These are phyloP conservation scores for Pipra filicauda DNA, from an alignment of 2,113 vertebrate genomes.

Conservation along the genomic window DNA sequence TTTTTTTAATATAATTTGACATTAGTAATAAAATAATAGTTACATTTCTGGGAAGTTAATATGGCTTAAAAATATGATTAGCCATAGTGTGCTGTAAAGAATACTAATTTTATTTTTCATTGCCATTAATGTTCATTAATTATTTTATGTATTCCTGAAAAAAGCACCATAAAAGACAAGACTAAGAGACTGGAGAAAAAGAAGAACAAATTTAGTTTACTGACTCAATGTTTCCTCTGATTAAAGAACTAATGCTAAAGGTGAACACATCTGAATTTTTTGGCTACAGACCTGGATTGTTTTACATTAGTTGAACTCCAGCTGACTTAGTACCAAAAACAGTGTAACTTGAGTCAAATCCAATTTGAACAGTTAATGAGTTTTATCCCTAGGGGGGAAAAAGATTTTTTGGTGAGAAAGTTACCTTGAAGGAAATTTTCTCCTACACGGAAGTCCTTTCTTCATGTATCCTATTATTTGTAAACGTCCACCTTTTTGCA, in stretches of 20 bases:
- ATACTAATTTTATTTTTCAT: background rate
- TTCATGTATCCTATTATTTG: background rate
- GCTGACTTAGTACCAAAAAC: background rate
- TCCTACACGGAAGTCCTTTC: background rate
- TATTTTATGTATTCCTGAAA: background rate
- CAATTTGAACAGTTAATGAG: background rate
- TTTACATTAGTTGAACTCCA: background rate
- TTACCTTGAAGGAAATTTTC: background rate
- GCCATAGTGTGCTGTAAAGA: background rate
- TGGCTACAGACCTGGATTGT: background rate
- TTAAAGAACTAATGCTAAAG: background rate
- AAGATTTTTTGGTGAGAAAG: background rate
- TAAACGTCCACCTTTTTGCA: background rate
- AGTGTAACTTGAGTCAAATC: background rate
- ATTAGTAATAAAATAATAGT: background rate
- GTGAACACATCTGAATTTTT: background rate
- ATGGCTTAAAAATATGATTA: background rate
- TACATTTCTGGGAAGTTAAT: background rate
- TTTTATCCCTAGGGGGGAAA: background rate
- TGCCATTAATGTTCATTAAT: background rate
- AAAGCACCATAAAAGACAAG: background rate
- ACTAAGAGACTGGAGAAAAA: background rate
- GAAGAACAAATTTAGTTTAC: background rate
- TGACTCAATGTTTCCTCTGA: background rate
- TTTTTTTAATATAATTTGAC: background rate